A percentile compares a stretch with the other conserved stretches of the same genome.
Evolutionary conservation across 2,888 invertebrate species (phyloP).

Genomic region (Phyllotreta striolata): DNA sequence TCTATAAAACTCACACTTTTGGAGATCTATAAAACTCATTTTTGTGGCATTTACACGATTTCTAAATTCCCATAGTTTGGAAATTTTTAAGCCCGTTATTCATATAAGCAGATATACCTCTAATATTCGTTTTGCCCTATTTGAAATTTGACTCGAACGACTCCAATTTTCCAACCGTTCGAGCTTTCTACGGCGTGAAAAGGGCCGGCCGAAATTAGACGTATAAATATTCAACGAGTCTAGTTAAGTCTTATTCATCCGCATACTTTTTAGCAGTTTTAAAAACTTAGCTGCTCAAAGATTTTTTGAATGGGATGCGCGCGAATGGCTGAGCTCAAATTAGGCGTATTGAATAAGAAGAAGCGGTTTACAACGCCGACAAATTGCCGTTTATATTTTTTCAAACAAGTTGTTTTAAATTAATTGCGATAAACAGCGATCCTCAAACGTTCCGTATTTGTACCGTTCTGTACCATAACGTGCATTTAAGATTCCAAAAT

Average conservation of each 20-base stretch:
- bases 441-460: constrained; percentile 19
- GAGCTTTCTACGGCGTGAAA: constrained; percentile 26
- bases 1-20: no score
- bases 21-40: no score
- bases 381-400: constrained; percentile 57
- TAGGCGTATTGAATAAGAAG: constrained; percentile 55
- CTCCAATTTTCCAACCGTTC: constrained; percentile 21
- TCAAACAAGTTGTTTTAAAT: constrained; percentile 49
- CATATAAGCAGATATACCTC: no score
- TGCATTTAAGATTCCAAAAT: no score
- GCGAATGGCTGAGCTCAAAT: constrained; percentile 55
- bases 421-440: constrained; percentile 47
- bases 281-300: constrained; percentile 54
- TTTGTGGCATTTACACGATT: no score
- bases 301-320: constrained; percentile 52
- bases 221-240: constrained; percentile 55
- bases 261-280: constrained; percentile 53
- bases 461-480: no score
- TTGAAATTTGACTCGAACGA: constrained; percentile 3
- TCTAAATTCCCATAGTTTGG: no score
- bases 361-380: constrained; percentile 50
- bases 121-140: no score
- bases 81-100: no score
- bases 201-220: constrained; percentile 46
- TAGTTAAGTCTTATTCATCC: constrained; percentile 55